Conservation (phyloP, 2,797 vertebrate genomes). For the Meriones psammophilus region DNA sequence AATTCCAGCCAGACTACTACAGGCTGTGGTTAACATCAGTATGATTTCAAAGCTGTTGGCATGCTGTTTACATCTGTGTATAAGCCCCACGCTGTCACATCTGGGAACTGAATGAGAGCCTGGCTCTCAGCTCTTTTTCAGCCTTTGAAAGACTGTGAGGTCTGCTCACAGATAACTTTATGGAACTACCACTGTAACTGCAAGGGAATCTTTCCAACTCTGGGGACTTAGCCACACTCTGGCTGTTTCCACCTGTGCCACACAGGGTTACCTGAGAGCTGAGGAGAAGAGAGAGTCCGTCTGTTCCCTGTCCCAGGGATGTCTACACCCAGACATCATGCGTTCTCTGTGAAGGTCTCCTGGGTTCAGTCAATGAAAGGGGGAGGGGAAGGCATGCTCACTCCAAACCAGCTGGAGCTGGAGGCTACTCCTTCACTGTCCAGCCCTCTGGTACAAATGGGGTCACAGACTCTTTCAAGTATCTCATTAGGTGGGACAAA, state of each 20-base stretch:
- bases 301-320: not conserved
- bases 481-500: not conserved
- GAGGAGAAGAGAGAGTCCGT: not conserved
- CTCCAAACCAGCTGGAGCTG: not conserved
- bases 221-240: not conserved
- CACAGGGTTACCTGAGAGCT: not conserved
- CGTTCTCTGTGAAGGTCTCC: not conserved
- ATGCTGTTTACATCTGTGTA: not conserved
- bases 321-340: not conserved
- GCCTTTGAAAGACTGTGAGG: not conserved
- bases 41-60: not conserved
- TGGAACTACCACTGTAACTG: not conserved
- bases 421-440: not conserved
- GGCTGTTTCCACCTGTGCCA: not conserved
- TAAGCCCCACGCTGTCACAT: not conserved
- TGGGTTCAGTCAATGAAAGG: not conserved
- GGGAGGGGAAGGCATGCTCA: not conserved
- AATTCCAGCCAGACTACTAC: not conserved
- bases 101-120: not conserved
- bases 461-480: not conserved
- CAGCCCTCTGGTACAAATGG: not conserved
- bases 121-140: not conserved
- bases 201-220: not conserved
- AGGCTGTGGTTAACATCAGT: not conserved
- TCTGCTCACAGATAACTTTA: not conserved